Evolutionary conservation across 2,797 vertebrate species (phyloP).

Genomic region (Urocyon cinereoargenteus): DNA sequence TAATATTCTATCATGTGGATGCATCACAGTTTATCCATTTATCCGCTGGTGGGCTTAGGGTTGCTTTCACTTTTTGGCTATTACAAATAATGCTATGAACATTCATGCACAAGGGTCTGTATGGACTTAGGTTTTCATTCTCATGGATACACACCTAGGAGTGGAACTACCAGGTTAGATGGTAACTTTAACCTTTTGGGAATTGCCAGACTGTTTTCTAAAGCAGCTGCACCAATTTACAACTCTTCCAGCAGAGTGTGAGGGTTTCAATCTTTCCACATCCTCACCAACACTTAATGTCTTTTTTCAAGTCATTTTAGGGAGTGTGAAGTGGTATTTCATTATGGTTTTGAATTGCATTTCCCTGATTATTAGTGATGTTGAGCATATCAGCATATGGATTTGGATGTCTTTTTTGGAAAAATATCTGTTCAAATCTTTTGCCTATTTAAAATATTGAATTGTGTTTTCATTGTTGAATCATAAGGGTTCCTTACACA

Average conservation of each 20-base stretch:
- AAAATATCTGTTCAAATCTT: not conserved
- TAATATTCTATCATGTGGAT: not conserved
- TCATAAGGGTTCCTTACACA: not conserved
- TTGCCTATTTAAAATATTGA: not conserved
- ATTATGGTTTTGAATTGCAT: not conserved
- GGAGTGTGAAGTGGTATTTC: not conserved
- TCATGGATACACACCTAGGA: not conserved
- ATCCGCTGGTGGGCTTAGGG: not conserved
- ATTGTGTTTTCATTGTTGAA: conserved; percentile 2
- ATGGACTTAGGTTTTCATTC: not conserved
- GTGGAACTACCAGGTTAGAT: not conserved
- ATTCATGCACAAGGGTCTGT: not conserved
- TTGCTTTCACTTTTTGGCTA: not conserved
- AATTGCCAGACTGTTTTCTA: not conserved
- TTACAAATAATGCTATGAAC: not conserved
- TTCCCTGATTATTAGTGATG: no score
- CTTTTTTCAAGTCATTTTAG: not conserved
- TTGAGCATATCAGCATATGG: not conserved
- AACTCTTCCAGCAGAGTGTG: not conserved
- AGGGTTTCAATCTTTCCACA: not conserved
- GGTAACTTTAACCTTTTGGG: not conserved
- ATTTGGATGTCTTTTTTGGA: not conserved
- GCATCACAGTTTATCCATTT: not conserved
- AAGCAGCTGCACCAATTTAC: not conserved
- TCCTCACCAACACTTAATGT: not conserved